Evolutionary conservation across 2,113 vertebrate species (phyloP).

Genomic region (Sarotherodon lohbergeri): DNA sequence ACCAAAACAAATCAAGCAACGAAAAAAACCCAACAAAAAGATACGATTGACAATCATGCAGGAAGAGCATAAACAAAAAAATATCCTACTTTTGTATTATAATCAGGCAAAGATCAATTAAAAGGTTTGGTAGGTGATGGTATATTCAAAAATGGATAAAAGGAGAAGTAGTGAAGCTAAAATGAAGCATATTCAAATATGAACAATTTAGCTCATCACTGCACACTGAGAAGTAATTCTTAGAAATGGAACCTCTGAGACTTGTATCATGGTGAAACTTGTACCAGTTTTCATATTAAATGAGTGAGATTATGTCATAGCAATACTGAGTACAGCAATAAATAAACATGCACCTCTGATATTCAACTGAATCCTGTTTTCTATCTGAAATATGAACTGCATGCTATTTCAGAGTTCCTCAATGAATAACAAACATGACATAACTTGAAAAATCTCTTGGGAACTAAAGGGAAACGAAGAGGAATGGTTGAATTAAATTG

Average conservation of each 20-base stretch:
- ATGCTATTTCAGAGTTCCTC: conserved; percentile 20
- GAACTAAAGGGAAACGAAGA: not conserved
- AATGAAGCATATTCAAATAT: not conserved
- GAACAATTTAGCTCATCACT: not conserved
- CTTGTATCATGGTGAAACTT: not conserved
- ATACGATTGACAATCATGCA: conserved; percentile 49
- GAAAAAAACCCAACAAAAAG: not conserved
- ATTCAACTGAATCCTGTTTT: conserved; percentile 24
- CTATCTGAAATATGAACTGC: conserved; percentile 9
- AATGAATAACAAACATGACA: not conserved
- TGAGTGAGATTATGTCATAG: conserved; percentile 13
- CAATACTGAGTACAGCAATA: conserved; percentile 38
- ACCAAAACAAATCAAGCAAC: not conserved
- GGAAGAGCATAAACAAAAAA: conserved; percentile 28
- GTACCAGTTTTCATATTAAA: not conserved
- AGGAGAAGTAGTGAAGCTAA: conserved; percentile 1
- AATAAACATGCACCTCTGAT: conserved; percentile 54
- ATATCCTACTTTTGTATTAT: conserved; percentile 19
- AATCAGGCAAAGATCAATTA: conserved; percentile 31
- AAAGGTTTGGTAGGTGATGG: not conserved
- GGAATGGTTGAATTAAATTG: not conserved
- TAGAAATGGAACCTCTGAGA: not conserved
- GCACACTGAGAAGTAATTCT: not conserved
- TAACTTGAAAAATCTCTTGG: not conserved
- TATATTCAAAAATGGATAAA: not conserved